Base-by-base conservation (phyloP, 2,113 vertebrate species). In the Paramormyrops kingsleyae region DNA sequence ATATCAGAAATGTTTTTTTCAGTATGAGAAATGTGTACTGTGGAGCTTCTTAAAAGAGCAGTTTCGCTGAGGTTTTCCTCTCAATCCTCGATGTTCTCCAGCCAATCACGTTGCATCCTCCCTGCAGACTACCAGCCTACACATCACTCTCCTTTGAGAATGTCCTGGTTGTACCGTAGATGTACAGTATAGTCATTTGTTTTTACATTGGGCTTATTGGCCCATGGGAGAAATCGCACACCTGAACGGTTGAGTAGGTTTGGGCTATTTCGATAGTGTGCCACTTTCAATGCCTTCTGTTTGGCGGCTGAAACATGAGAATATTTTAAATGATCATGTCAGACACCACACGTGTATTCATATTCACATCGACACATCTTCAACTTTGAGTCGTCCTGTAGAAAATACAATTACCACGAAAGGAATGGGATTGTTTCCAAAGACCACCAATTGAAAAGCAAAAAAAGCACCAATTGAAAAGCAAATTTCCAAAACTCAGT, bases 221-320 rank as follows among this genome's bases (percentile, higher is more conserved):
- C 44, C 92, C 90, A 47, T 90, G 88, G 91, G 70, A 83, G 56
- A 87, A 87, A 56, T 24, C 17, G 56, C 31, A 39, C n/a, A 89
- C 62, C 90, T 92, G 90, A 47, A 88, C 90, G 89, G 91, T 88
- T 86, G 74, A 88, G 56, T 92, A 92, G 84, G 90, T 92, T 92
- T 88, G 89, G 56, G 49, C 80, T 88, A 89, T 92, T 90, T 87
- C 89, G 62, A 74, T 80, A 92, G 89, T 89, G 88, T 88, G 89
- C 90, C 91, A 90, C 80, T 91, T 90, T 88, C 87, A 91, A 49
- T 88, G 90, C 92, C 90, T 92, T 94, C 93, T 93, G 93, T 85
- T 31, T 92, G 12, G 90, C 89, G 93, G 93, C 93, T 91, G 89
- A 94, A 93, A 83, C 93, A 91, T 93, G 94, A 93, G 92, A 94